Base-by-base conservation (phyloP, 2,888 invertebrate species). In the Odontomyia ornata region DNA sequence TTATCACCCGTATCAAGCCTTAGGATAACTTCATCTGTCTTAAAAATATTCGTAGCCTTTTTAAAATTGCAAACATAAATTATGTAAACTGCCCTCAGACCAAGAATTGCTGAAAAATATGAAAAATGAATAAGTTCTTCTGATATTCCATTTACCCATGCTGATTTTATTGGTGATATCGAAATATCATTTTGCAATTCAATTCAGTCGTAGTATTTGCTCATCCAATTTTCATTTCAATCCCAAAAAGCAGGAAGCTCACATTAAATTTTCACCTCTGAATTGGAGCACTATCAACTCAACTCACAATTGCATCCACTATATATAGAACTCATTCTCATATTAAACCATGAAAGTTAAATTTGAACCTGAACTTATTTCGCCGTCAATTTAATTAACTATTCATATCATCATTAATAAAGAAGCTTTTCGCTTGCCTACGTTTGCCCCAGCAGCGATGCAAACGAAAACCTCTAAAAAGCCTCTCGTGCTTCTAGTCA, bases 391-490 rank as follows among this genome's bases (percentile, higher is more conserved):
- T 23, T 27, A 71, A 47, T 71, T n/a, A 71, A 71, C 47, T 25
- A 71, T 71, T 71, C 71, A 71, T 27, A 18, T 25, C n/a, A 23
- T 23, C 71, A 71, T 71, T 71, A 71, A 71, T 71, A 71, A 71
- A 28, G 47, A 52, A 71, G 15, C 47, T 47, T 47, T 23, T 71
- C 25, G 27, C 30, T 64, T 64, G 64, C 28, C 30, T 30, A 15
- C 18, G 36, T 5, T 36, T 36, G 36, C 5, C 64, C 25, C 25
- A 25, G 30, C 30, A 30, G 0, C 5, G 30, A 30, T n/a, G 64
- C 64, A 27, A 30, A 64, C 18, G 64, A 64, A n/a, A 64, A 28
- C 27, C n/a, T 23, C 23, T 1, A 30, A 64, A 64, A 30, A 64
- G 30, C n/a, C 64, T 23, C n/a, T 9, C 36, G 36, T 9, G 3